A percentile compares a stretch with the other conserved stretches of the same genome.
phyloP scores from a whole-genome alignment of 2,797 vertebrate species.

The Chromobotia macracanthus region DNA sequence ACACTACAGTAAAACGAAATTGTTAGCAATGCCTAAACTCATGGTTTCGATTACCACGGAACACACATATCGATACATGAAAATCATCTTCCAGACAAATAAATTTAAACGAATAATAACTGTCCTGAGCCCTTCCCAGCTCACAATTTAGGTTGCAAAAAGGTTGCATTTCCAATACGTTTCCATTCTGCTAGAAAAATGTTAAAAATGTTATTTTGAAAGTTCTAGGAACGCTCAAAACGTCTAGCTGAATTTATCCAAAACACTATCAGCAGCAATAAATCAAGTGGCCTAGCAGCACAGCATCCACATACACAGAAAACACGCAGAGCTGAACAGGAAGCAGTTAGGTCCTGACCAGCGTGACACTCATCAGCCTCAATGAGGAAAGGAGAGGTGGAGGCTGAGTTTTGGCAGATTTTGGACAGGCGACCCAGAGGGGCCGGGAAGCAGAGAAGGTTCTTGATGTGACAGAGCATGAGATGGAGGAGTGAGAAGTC shows the following conservation, averaged over 20 bases:
- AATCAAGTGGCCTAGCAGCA: constrained; percentile 25
- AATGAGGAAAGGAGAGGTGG: constrained; percentile 49
- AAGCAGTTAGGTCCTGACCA: constrained; percentile 41
- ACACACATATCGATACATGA: background rate
- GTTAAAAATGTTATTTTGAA: too few species aligned
- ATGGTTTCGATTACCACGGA: too few species aligned
- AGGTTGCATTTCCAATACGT: too few species aligned
- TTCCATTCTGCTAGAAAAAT: too few species aligned
- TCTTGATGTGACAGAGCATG: constrained; percentile 58
- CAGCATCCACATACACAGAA: constrained; percentile 42
- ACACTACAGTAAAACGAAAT: background rate
- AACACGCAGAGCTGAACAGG: constrained; percentile 41
- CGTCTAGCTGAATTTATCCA: background rate
- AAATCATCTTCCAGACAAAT: background rate
- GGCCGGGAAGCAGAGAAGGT: constrained; percentile 42
- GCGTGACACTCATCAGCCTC: constrained; percentile 48
- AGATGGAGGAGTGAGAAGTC: constrained; percentile 59
- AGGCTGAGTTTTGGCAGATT: constrained; percentile 55
- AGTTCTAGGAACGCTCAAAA: too few species aligned
- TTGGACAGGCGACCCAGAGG: constrained; percentile 60
- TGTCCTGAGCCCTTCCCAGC: background rate
- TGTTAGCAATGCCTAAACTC: background rate
- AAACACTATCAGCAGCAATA: constrained; percentile 55
- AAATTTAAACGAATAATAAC: background rate
- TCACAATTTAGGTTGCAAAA: too few species aligned